phyloP scores from a whole-genome alignment of 2,113 vertebrate species.

The Xiphophorus hellerii region DNA sequence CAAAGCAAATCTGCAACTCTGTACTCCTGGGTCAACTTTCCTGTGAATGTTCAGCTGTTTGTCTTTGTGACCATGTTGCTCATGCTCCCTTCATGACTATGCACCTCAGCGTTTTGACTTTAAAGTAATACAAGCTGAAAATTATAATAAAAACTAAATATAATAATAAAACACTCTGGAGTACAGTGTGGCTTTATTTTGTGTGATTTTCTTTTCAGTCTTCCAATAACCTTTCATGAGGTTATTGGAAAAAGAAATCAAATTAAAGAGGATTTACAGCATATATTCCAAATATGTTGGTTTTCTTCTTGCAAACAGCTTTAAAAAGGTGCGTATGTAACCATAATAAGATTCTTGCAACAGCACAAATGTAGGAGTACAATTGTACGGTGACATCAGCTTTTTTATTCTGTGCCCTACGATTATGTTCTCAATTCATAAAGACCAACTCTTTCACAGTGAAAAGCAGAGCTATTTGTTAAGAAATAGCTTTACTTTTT shows the following conservation, averaged over 20 bases:
- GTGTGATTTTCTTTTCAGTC: background rate
- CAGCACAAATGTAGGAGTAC: background rate
- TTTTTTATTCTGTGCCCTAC: too few relatives aligned
- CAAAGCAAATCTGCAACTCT: slow-evolving; percentile 17
- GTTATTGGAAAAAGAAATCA: background rate
- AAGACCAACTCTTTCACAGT: background rate
- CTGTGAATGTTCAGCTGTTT: slow-evolving; percentile 67
- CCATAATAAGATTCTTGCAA: background rate
- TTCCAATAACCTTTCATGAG: too few relatives aligned
- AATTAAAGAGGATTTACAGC: background rate
- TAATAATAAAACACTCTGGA: slow-evolving; percentile 51
- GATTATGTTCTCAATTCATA: background rate
- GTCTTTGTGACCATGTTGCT: slow-evolving; percentile 68
- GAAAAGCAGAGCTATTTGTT: background rate
- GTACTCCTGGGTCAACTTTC: slow-evolving; percentile 32
- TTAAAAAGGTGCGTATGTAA: background rate
- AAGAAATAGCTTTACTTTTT: background rate
- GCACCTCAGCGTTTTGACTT: slow-evolving; percentile 77
- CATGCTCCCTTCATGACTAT: slow-evolving; percentile 77
- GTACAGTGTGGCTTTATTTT: slow-evolving; percentile 11
- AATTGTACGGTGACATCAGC: background rate
- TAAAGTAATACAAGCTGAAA: slow-evolving; percentile 63
- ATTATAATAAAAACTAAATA: slow-evolving; percentile 80
- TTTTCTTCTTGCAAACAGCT: background rate
- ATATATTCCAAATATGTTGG: background rate